Evolutionary conservation across 2,113 vertebrate genomes (phyloP).

Genomic region (Pseudolaguvia tuberculata): DNA sequence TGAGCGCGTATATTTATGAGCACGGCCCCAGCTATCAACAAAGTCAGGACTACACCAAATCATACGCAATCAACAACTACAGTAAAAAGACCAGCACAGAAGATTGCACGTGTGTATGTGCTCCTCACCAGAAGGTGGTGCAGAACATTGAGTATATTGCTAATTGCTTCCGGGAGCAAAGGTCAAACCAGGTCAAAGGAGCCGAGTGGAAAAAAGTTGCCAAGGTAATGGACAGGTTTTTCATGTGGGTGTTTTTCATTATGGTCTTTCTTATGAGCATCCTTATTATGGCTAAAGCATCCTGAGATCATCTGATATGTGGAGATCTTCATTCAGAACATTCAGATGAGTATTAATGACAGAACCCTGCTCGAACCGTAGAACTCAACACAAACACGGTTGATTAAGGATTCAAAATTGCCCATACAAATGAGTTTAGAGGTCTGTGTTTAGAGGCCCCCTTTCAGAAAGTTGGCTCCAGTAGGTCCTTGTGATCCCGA

Average conservation of each 20-base stretch:
- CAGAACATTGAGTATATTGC: slow-evolving; percentile 90
- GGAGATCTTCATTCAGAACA: background rate
- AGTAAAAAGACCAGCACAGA: slow-evolving; percentile 5
- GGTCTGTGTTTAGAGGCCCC: no score
- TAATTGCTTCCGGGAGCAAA: slow-evolving; percentile 87
- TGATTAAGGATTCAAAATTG: no score
- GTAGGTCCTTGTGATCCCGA: no score
- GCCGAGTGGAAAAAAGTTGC: slow-evolving; percentile 96
- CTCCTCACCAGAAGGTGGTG: slow-evolving; percentile 66
- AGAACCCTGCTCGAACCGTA: background rate
- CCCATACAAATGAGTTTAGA: no score
- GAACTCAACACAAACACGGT: no score
- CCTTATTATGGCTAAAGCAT: slow-evolving; percentile 86
- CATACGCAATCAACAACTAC: slow-evolving; percentile 22
- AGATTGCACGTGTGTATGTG: slow-evolving; percentile 15
- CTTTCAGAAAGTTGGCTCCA: no score
- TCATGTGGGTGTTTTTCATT: slow-evolving; percentile 97
- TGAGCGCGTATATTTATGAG: slow-evolving; percentile 49
- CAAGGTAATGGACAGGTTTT: slow-evolving; percentile 97
- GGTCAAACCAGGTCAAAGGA: slow-evolving; percentile 78
- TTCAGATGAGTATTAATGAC: background rate
- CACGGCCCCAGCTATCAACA: slow-evolving; percentile 52
- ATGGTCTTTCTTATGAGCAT: slow-evolving; percentile 98
- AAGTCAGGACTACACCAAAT: slow-evolving; percentile 46
- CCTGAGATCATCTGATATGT: slow-evolving; percentile 54